Percentiles rank a stretch among this genome's conserved stretches.
These are phyloP conservation scores for Drosophila micromelanica DNA, from an alignment of 1,140 invertebrate genomes.

Conservation along the genomic window DNA sequence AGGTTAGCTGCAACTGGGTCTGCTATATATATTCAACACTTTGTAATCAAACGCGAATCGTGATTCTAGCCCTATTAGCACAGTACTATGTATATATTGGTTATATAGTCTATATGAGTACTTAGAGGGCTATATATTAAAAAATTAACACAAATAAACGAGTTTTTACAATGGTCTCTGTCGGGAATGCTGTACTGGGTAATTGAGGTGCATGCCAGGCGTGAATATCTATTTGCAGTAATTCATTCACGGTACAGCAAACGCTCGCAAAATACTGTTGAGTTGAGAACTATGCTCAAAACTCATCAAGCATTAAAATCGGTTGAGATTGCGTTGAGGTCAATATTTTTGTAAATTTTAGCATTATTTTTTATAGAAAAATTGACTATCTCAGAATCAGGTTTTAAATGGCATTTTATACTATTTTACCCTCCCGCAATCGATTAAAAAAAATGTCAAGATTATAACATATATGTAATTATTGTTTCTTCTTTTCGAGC, in stretches of 20 bases:
- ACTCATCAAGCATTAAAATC: too few species aligned
- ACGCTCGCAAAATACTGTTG: too few species aligned
- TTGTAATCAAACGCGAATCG: constrained; percentile 2
- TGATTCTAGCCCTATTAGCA: background rate
- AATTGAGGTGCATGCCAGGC: constrained; percentile 7
- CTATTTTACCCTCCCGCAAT: too few species aligned
- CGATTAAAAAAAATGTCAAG: too few species aligned
- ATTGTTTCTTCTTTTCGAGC: background rate
- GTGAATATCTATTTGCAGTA: constrained; percentile 31
- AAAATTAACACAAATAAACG: constrained; percentile 21
- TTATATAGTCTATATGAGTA: background rate
- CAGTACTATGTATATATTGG: background rate
- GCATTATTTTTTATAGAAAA: too few species aligned
- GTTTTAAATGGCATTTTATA: too few species aligned
- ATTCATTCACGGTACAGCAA: too few species aligned
- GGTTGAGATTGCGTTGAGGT: too few species aligned
- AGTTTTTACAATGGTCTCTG: constrained; percentile 6
- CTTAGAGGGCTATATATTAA: background rate
- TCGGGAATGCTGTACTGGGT: constrained; percentile 8
- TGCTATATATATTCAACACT: background rate
- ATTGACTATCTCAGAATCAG: too few species aligned
- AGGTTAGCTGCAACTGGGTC: background rate
- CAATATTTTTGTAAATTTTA: too few species aligned
- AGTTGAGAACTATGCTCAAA: too few species aligned
- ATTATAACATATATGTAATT: too few species aligned